Percentiles rank a stretch among this genome's conserved stretches.
phyloP scores from a whole-genome alignment of 2,113 vertebrate species.

The Dryoscopus gambensis region DNA sequence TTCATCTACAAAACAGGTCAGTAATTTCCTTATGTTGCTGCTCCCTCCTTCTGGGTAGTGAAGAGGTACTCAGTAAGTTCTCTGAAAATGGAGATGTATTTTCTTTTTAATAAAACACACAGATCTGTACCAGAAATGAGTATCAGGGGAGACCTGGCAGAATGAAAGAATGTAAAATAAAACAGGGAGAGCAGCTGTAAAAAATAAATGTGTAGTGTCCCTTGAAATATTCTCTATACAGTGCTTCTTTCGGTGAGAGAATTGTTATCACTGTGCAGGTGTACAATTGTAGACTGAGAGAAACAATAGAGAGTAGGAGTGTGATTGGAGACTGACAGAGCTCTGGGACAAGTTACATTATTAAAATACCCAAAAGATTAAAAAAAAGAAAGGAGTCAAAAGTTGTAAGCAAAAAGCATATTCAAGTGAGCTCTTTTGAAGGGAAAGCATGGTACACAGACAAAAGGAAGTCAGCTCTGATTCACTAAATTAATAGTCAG shows the following conservation, averaged over 20 bases:
- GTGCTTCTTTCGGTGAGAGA: background rate
- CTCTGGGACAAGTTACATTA: background rate
- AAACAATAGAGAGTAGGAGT: background rate
- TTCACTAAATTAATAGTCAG: background rate
- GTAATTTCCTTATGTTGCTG: background rate
- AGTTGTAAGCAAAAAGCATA: background rate
- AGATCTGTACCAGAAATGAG: background rate
- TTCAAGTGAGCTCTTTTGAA: background rate
- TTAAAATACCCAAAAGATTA: background rate
- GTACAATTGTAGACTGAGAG: background rate
- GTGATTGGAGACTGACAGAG: background rate
- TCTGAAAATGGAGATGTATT: background rate
- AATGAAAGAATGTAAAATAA: background rate
- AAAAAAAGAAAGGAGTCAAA: background rate
- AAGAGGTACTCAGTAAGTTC: background rate
- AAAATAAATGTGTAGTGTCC: background rate
- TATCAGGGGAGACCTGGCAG: background rate
- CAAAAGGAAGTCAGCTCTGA: background rate
- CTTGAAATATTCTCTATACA: background rate
- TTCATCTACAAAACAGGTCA: background rate
- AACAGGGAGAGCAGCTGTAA: background rate
- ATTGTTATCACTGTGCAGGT: background rate
- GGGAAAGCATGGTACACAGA: background rate
- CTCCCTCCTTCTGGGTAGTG: background rate
- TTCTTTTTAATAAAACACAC: background rate